Conservation (phyloP, 2,113 vertebrate species). For the Nycticebus coucang region DNA sequence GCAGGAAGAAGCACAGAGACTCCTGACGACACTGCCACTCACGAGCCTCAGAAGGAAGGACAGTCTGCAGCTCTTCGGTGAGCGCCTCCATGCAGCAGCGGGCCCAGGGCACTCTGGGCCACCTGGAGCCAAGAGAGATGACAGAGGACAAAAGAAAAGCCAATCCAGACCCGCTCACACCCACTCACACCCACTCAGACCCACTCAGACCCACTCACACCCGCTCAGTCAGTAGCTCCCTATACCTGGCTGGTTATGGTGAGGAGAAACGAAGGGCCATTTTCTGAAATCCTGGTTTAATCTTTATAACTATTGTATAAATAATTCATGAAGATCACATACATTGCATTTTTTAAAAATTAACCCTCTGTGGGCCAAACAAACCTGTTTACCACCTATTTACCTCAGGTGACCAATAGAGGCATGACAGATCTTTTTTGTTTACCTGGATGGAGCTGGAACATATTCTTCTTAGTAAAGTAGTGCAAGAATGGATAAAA, state of each 20-base stretch:
- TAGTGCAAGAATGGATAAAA: too few species aligned
- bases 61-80: background rate
- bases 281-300: background rate
- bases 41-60: background rate
- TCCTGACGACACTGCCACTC: background rate
- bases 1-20: background rate
- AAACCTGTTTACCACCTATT: background rate
- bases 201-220: background rate
- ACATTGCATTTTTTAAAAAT: background rate
- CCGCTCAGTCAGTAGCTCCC: background rate
- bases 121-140: background rate
- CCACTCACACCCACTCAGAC: too few species aligned
- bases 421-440: too few species aligned
- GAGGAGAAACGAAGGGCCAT: background rate
- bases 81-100: background rate
- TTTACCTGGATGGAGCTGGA: too few species aligned
- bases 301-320: background rate
- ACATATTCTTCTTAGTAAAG: too few species aligned
- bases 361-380: background rate
- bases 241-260: fast-evolving
- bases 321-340: background rate
- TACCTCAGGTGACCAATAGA: too few species aligned
- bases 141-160: background rate
- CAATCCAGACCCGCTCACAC: background rate
- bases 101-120: fast-evolving